Percentiles rank a stretch among this genome's conserved stretches.
These are phyloP conservation scores for Pithys albifrons DNA, from an alignment of 2,113 vertebrate species.

Conservation along the genomic window DNA sequence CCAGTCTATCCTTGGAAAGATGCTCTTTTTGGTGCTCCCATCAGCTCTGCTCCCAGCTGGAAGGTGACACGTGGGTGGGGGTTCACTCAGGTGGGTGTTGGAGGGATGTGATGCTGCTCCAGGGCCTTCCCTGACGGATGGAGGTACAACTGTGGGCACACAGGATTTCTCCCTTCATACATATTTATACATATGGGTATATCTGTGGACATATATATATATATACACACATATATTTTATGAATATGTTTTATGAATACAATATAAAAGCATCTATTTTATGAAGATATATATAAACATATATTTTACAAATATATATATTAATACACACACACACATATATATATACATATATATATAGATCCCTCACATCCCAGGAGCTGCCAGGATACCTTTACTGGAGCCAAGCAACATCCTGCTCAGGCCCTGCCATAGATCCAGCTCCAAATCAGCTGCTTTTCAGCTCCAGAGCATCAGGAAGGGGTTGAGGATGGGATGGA, in stretches of 20 bases:
- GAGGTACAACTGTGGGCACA: rapidly evolving
- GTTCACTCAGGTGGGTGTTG: rapidly evolving
- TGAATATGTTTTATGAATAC: too few species aligned
- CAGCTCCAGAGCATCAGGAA: background rate
- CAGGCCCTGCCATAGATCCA: background rate
- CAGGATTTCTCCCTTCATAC: background rate
- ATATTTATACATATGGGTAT: too few species aligned
- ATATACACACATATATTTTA: background rate
- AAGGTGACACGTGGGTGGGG: rapidly evolving
- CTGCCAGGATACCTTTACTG: background rate
- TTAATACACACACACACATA: background rate
- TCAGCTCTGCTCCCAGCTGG: background rate
- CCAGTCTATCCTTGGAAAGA: rapidly evolving
- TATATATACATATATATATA: too few species aligned
- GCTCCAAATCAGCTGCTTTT: background rate
- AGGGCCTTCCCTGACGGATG: rapidly evolving
- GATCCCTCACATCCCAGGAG: background rate
- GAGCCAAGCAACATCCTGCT: background rate
- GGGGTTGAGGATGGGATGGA: background rate
- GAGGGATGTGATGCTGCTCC: background rate
- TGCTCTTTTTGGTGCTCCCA: rapidly evolving
- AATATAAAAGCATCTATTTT: too few species aligned
- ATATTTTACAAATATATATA: too few species aligned
- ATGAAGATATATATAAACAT: too few species aligned
- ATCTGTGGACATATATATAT: background rate